Base-by-base conservation (phyloP, 2,888 invertebrate genomes). In the Hypolimnas misippus region DNA sequence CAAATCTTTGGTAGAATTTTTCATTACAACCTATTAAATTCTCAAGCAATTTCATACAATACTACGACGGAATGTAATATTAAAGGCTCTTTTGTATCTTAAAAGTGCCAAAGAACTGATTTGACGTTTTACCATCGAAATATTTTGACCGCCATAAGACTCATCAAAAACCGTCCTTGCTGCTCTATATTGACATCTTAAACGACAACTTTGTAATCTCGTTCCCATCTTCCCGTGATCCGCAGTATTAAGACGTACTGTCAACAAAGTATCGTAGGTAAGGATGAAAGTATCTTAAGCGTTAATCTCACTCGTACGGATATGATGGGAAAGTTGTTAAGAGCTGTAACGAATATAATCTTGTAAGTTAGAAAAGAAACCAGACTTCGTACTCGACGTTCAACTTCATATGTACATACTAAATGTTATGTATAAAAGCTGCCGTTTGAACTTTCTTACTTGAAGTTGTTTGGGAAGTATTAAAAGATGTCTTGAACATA, bases 221-320 rank as follows among this genome's bases (percentile, higher is more conserved):
- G 44, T 44, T 19, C 44, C 3, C 44, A 19, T 21, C 44, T 3
- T 19, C 4, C 12, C 44, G 4, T 44, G 19, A 44, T 44, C 44
- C 19, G 19, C 6, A 42, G 10, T 17, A 42, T 42, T 42, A 17
- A 42, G 42, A 17, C 42, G 8, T 42, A 17, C 42, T 42, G 42
- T 42, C 42, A 42, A 42, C 17, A 7, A 40, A 40, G 42, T 42
- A 42, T 42, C 16, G 42, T 42, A 42, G 40, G 40, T 42, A 42
- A 42, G 7, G 16, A 42, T 3, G 17, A 8, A 42, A 42, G 42
- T 42, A 42, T 17, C 35, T 38, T 38, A 38, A 38, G 10, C 42
- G 16, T 42, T 42, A 42, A 42, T 42, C 16, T 19, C 3, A 0
- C 17, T 17, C 8, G 6, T 42, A 8, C 8, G 8, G 42, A 17